phyloP scores from a whole-genome alignment of 2,113 vertebrate species.

The Himantopus leucocephalus region DNA sequence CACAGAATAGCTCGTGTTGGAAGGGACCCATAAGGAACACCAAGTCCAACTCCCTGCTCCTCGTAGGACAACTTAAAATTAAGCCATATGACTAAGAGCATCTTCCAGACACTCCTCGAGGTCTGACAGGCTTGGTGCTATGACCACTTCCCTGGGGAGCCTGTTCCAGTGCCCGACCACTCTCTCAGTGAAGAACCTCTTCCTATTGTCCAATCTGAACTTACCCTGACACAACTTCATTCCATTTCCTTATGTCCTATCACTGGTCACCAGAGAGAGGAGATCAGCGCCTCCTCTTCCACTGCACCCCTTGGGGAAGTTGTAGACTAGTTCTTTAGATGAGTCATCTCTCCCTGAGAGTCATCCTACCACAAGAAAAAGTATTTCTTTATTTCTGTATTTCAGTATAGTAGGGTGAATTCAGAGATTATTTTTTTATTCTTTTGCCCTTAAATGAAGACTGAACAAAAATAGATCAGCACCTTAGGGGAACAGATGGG shows the following conservation, averaged over 20 bases:
- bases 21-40: not conserved
- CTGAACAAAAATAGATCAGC: not conserved
- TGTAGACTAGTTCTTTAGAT: not conserved
- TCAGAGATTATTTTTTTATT: not conserved
- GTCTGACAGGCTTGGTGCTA: not conserved
- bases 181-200: not conserved
- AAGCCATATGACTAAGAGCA: not conserved
- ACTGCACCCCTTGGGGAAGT: not conserved
- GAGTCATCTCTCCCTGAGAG: not conserved
- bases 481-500: not conserved
- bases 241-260: not conserved
- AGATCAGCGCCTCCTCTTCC: not conserved
- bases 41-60: not conserved
- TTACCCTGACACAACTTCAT: not conserved
- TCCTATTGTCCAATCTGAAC: not conserved
- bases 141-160: not conserved
- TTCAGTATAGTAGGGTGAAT: not conserved
- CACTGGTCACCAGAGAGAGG: not conserved
- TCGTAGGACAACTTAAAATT: not conserved
- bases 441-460: not conserved
- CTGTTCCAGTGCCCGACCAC: not conserved
- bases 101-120: not conserved
- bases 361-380: not conserved
- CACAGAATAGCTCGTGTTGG: not conserved
- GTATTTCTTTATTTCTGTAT: not conserved